Conservation (phyloP, 2,888 invertebrate genomes). For the Meghimatium bilineatum region DNA sequence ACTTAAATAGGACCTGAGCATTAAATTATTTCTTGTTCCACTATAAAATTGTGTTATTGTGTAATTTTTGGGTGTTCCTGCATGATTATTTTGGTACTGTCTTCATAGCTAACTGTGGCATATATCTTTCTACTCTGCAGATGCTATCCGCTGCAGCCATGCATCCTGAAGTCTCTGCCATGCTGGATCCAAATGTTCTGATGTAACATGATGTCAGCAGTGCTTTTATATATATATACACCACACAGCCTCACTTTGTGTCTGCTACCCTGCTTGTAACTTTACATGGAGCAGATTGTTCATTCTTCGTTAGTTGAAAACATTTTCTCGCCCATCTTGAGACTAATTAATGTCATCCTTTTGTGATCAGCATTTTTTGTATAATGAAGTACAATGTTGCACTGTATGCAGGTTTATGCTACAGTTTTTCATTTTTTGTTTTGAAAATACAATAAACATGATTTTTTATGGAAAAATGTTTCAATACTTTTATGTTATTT, state of each 20-base stretch:
- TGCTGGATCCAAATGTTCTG: conserved; percentile 53
- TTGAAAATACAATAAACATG: background rate
- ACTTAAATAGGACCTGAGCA: no score
- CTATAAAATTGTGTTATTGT: background rate
- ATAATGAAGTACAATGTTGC: conserved; percentile 20
- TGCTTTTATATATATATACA: conserved; percentile 8
- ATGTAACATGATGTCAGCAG: conserved; percentile 48
- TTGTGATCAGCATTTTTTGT: background rate
- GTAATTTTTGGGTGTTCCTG: background rate
- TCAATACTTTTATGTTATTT: background rate
- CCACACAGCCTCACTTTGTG: conserved; percentile 40
- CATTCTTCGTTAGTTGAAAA: conserved; percentile 7
- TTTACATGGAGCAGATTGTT: conserved; percentile 29
- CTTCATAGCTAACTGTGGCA: conserved; percentile 32
- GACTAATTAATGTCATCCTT: background rate
- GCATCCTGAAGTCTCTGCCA: conserved; percentile 49
- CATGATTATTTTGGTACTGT: background rate
- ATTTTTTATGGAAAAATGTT: background rate
- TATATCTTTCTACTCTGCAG: conserved; percentile 53
- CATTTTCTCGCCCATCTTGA: background rate
- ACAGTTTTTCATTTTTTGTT: background rate
- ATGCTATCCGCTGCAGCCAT: conserved; percentile 48
- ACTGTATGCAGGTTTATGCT: conserved; percentile 15
- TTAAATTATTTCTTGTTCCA: no score
- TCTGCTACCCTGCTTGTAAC: conserved; percentile 17